Evolutionary conservation across 92 coral and sea anemone species (phyloP).

Genomic region (Montipora capitata): DNA sequence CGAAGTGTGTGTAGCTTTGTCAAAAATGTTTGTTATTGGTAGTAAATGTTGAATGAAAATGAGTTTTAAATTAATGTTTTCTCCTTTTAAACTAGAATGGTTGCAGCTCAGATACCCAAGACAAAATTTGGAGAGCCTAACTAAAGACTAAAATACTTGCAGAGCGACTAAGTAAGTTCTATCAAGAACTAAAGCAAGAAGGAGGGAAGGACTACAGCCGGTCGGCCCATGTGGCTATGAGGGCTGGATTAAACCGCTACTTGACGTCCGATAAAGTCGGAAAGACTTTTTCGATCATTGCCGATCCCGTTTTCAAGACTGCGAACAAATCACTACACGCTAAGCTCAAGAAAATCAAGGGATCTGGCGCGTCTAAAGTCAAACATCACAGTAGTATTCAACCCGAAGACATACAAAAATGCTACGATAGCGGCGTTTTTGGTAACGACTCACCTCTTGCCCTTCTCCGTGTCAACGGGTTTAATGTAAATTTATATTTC

Average conservation of each 20-base stretch:
- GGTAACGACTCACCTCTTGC: slow-evolving; percentile 54
- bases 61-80: background rate
- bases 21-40: background rate
- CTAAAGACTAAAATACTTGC: slow-evolving; percentile 5
- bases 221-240: too few relatives aligned
- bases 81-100: slow-evolving; percentile 34
- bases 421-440: slow-evolving; percentile 64
- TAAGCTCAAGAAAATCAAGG: slow-evolving; percentile 63
- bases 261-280: too few relatives aligned
- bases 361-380: slow-evolving; percentile 27
- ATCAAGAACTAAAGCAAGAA: slow-evolving; percentile 9
- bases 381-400: slow-evolving; percentile 43
- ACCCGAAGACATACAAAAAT: slow-evolving; percentile 57
- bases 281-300: too few relatives aligned
- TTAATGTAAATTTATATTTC: slow-evolving; percentile 23
- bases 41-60: slow-evolving; percentile 9
- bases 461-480: slow-evolving; percentile 44
- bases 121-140: slow-evolving; percentile 18
- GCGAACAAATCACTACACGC: slow-evolving; percentile 27
- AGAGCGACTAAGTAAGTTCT: slow-evolving; percentile 46
- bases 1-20: slow-evolving; percentile 10
- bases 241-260: too few relatives aligned
- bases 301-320: too few relatives aligned
- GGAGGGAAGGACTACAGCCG: too few relatives aligned
- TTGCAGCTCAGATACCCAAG: slow-evolving; percentile 19